A percentile compares a stretch with the other conserved stretches of the same genome.
These are phyloP conservation scores for Phrynocephalus versicolor DNA, from an alignment of 2,113 vertebrate genomes.

Conservation along the genomic window DNA sequence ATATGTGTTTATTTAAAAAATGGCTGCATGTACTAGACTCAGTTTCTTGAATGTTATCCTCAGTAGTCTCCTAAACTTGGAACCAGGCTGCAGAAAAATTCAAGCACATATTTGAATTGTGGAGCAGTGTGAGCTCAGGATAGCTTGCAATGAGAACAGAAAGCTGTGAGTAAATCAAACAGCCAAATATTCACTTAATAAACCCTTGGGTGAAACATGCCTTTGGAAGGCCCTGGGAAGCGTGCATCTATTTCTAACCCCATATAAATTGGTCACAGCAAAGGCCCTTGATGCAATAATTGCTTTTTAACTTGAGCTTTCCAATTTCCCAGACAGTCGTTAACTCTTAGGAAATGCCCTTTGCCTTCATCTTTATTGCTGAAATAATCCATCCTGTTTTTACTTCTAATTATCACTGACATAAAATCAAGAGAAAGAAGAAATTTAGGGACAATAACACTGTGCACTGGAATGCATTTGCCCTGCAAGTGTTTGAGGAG, in stretches of 20 bases:
- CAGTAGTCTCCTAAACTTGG: neutral
- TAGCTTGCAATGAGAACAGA: neutral
- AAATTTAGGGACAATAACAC: neutral
- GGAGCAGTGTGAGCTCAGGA: neutral
- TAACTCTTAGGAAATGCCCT: conserved; percentile 45
- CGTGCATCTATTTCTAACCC: neutral
- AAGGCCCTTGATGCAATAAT: neutral
- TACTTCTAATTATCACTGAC: conserved; percentile 35
- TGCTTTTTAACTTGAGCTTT: conserved; percentile 31
- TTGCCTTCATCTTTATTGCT: conserved; percentile 47
- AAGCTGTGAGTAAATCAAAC: neutral
- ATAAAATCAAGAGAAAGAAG: neutral
- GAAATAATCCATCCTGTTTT: conserved; percentile 41
- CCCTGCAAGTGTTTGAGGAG: neutral
- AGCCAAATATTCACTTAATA: conserved; percentile 2
- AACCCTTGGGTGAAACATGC: neutral
- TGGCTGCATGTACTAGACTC: neutral
- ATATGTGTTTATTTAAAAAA: no score
- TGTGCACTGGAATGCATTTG: conserved; percentile 42
- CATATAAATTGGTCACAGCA: conserved; percentile 26
- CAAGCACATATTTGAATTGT: neutral
- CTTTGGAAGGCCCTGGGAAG: conserved; percentile 8
- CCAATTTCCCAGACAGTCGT: conserved; percentile 34
- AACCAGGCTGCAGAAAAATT: neutral
- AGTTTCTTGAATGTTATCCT: neutral